Percentiles rank a stretch among this genome's conserved stretches.
These are phyloP conservation scores for Mus spretus DNA, from an alignment of 2,797 vertebrate species.

Conservation along the genomic window DNA sequence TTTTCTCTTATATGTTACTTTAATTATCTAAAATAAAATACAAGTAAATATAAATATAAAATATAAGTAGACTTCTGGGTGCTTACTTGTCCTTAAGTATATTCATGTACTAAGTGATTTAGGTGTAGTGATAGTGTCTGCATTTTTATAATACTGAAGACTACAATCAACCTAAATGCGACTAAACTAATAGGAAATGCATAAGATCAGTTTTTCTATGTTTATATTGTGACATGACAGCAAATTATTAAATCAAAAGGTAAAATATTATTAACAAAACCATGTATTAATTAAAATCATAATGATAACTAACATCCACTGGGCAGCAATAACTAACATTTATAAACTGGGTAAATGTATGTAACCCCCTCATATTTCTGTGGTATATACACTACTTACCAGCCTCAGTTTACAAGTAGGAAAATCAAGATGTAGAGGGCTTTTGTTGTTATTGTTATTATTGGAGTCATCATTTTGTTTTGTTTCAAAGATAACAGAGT, in stretches of 20 bases:
- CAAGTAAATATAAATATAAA: not conserved
- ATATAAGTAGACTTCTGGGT: not conserved
- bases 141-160: not conserved
- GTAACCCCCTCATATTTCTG: not conserved
- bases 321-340: not conserved
- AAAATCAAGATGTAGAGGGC: not conserved
- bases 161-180: not conserved
- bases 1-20: not conserved
- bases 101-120: not conserved
- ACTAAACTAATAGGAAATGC: slow-evolving; percentile 27
- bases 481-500: not conserved
- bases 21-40: slow-evolving; percentile 28
- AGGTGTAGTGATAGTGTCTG: not conserved
- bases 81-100: not conserved
- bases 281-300: not conserved
- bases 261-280: slow-evolving; percentile 11
- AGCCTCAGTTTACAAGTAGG: not conserved
- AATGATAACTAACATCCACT: not conserved
- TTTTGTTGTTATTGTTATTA: not conserved
- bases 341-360: not conserved
- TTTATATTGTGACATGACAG: not conserved
- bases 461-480: not conserved
- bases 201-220: not conserved
- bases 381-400: not conserved
- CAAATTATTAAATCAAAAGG: slow-evolving; percentile 26